Percentiles rank a stretch among this genome's conserved stretches.
These are phyloP conservation scores for Drosophila multiciliata DNA, from an alignment of 2,888 invertebrate genomes.

Conservation along the genomic window DNA sequence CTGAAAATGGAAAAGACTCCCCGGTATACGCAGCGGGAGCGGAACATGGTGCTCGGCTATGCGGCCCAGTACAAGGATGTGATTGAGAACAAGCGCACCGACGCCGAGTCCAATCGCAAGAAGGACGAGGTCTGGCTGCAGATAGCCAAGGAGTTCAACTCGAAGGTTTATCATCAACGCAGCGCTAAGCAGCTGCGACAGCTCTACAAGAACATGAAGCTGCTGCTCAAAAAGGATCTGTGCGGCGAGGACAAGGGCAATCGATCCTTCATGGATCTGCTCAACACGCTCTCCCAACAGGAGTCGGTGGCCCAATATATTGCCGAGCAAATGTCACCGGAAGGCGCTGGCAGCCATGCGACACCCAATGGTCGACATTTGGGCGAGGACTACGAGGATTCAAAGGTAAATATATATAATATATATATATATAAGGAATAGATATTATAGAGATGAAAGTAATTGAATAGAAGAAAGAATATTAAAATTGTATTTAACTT, in stretches of 20 bases:
- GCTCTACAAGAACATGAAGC: slow-evolving; percentile 84
- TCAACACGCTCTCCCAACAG: slow-evolving; percentile 83
- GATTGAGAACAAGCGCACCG: slow-evolving; percentile 84
- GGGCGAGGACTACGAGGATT: slow-evolving; percentile 83
- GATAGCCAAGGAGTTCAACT: slow-evolving; percentile 85
- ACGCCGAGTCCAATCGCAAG: slow-evolving; percentile 84
- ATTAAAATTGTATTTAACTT: no score
- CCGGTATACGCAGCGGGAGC: slow-evolving; percentile 84
- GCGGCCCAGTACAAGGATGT: slow-evolving; percentile 84
- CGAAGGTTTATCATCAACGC: slow-evolving; percentile 84
- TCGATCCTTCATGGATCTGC: slow-evolving; percentile 83
- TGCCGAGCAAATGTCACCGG: slow-evolving; percentile 81
- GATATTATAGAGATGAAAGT: no score
- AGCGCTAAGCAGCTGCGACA: slow-evolving; percentile 85
- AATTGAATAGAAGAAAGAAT: no score
- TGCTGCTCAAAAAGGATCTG: slow-evolving; percentile 84
- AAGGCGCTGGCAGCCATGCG: slow-evolving; percentile 61
- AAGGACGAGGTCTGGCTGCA: slow-evolving; percentile 85
- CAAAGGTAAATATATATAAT: slow-evolving; percentile 76
- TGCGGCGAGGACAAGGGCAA: slow-evolving; percentile 83
- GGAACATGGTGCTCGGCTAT: slow-evolving; percentile 84
- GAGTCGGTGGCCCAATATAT: slow-evolving; percentile 83
- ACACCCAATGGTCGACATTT: slow-evolving; percentile 57
- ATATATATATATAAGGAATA: not conserved
- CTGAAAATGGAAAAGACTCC: slow-evolving; percentile 85